Evolutionary conservation across 2,888 invertebrate genomes (phyloP).

Genomic region (Aphidius colemani): DNA sequence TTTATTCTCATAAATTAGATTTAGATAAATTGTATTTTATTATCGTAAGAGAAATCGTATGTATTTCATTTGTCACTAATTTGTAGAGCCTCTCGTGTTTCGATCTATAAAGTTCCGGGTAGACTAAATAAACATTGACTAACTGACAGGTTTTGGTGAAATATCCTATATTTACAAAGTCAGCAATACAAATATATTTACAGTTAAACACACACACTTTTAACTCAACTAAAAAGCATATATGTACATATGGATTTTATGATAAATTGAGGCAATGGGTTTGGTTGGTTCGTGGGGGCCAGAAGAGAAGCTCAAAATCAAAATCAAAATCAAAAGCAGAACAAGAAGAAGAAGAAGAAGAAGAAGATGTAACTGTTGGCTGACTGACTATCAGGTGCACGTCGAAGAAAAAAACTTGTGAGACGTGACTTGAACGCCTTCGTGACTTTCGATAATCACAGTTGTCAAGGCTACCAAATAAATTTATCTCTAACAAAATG

Average conservation of each 20-base stretch:
- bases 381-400: slow-evolving; percentile 11
- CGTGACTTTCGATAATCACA: slow-evolving; percentile 19
- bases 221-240: too few species aligned
- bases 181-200: background rate
- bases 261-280: slow-evolving; percentile 20
- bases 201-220: too few species aligned
- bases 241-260: too few species aligned
- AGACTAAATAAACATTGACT: slow-evolving; percentile 45
- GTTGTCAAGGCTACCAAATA: slow-evolving; percentile 5
- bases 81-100: slow-evolving; percentile 39
- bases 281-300: slow-evolving; percentile 12
- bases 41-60: background rate
- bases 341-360: background rate
- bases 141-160: slow-evolving; percentile 38
- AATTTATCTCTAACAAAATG: background rate
- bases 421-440: slow-evolving; percentile 15
- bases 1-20: too few species aligned
- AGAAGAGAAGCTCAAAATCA: background rate
- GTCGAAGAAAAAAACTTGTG: slow-evolving; percentile 16
- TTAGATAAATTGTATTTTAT: too few species aligned
- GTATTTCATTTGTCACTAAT: slow-evolving; percentile 38
- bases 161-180: slow-evolving; percentile 10
- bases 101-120: slow-evolving; percentile 29
- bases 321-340: too few species aligned
- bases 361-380: background rate